Evolutionary conservation across 2,888 invertebrate genomes (phyloP).

Genomic region (Tipula helvola): DNA sequence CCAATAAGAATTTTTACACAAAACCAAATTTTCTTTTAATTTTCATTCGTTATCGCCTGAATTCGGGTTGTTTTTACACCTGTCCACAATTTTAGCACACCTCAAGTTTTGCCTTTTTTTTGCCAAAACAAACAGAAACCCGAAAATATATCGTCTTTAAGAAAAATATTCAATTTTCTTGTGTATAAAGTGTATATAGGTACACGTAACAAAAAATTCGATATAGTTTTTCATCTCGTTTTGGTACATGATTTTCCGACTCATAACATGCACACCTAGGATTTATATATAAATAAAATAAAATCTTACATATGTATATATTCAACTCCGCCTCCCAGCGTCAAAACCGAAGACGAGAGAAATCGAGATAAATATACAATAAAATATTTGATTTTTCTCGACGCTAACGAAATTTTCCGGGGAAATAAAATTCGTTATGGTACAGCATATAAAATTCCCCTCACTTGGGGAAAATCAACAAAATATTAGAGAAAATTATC

Average conservation of each 20-base stretch:
- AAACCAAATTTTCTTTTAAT: background rate
- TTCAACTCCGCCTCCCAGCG: background rate
- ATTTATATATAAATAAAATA: background rate
- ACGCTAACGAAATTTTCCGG: background rate
- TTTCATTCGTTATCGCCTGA: background rate
- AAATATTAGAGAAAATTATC: background rate
- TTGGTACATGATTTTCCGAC: background rate
- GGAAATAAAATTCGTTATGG: background rate
- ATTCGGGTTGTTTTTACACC: background rate
- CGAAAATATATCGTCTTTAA: conserved; percentile 4
- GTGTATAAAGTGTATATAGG: background rate
- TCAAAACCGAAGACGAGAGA: background rate
- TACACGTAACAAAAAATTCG: background rate
- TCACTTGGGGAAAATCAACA: background rate
- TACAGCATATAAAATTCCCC: background rate
- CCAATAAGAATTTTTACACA: background rate
- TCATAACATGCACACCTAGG: too few relatives aligned
- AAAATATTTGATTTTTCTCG: background rate
- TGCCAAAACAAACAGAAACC: background rate
- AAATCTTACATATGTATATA: background rate
- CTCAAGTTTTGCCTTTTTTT: background rate
- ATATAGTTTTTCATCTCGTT: background rate
- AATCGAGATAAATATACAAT: background rate
- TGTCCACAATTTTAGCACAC: background rate
- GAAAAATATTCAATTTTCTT: background rate